Conservation (phyloP, 2,113 vertebrate genomes). For the Setophaga kirtlandii region DNA sequence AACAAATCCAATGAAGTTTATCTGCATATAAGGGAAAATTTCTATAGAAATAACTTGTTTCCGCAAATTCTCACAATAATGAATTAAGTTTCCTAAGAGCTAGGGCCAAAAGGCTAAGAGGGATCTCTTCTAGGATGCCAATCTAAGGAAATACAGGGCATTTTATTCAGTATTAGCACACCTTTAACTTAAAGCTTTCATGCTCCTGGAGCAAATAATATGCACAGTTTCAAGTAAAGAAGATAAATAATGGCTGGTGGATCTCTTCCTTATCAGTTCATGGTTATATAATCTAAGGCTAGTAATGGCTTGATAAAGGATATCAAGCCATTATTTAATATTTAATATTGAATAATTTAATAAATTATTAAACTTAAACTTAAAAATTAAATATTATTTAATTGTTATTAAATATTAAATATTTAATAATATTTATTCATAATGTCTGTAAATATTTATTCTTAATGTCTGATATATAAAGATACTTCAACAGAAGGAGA, state of each 20-base stretch:
- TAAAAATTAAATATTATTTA: no score
- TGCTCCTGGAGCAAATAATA: background rate
- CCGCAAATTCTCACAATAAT: background rate
- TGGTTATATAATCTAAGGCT: background rate
- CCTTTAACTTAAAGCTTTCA: background rate
- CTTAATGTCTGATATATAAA: background rate
- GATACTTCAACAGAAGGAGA: background rate
- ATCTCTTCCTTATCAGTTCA: background rate
- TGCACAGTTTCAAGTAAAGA: background rate
- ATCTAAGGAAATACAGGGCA: background rate
- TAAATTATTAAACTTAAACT: no score
- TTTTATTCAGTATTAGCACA: background rate
- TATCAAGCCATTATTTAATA: no score
- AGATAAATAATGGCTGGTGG: background rate
- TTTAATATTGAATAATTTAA: no score
- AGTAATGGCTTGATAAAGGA: background rate
- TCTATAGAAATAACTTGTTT: background rate
- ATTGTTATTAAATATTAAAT: no score
- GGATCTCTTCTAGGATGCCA: background rate
- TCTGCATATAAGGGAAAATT: background rate
- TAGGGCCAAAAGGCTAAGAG: background rate
- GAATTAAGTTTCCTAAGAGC: background rate
- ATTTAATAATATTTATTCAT: no score
- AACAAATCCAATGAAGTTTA: background rate
- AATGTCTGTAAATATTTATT: background rate